Base-by-base conservation (phyloP, 2,797 vertebrate genomes). In the Sebastes hubbsi region DNA sequence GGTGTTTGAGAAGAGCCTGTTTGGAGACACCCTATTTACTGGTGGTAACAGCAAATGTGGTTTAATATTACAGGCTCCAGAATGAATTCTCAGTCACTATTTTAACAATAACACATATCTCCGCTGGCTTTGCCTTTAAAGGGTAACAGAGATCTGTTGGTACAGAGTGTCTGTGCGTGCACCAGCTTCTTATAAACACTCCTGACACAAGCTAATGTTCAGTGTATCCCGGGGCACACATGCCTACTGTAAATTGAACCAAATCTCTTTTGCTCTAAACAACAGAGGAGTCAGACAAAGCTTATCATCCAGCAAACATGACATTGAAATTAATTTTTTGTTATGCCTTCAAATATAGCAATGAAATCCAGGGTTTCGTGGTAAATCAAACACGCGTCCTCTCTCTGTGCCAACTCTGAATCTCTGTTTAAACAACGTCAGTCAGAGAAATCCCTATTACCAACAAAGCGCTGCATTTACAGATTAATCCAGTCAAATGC, bases 131-230 rank as follows among this genome's bases (percentile, higher is more conserved):
- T 85, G 75, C 91, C 94, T 93, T 94, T 95, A 93, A 94, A 94
- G 90, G 93, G 67, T 78, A 92, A 85, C 63, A 65, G 20, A 32
- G 79, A 85, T 78, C 55, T 86, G 85, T 81, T 85, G 87, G 87
- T 88, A 74, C 86, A 85, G 67, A 71, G 78, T 63, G 88, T 90
- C 87, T 86, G 81, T 82, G 84, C 60, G 67, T 67, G 86, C 60
- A 81, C 76, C 82, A 66, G 76, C 54, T 78, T 90, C 74, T 62
- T 88, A 84, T 94, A 95, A 94, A 95, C 94, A 94, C 87, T 85
- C 72, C 87, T 92, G 93, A 94, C 91, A 92, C 30, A 0, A 74
- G 78, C 42, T 84, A 81, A 86, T 93, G 87, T 90, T 94, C 88
- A 86, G 72, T 85, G 90, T 92, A 73, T 91, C 87, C 82, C n/a